Evolutionary conservation across 1,140 invertebrate species (phyloP), one percentile per base, ranked within the genome.

Genomic region (Chrysomallon squamiferum): DNA sequence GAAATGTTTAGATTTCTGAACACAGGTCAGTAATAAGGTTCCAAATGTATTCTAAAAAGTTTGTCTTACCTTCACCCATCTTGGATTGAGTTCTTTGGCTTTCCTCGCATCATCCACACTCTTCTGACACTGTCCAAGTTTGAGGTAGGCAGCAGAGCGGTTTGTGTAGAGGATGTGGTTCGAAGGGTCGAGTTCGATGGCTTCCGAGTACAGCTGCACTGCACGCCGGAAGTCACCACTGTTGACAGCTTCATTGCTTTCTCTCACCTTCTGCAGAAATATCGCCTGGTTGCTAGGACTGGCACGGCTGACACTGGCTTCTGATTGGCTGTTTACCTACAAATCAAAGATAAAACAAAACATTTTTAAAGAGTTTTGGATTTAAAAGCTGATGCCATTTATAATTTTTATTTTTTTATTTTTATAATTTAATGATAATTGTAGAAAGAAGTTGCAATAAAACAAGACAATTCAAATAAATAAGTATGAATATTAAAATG

Each of bases 141-240:
- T 95, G 5, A 93, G 91, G 77, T 92, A 91, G 0, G 94, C 93
- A 1, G 94, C 94, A 3, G 94, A 95, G 56, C 94, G 88, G 83
- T 96, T 96, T 71, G 93, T 95, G 74, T 89, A 95, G 15, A 96
- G 86, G 72, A 96, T 93, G 87, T 95, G 93, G 87, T 96, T 96
- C 18, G 87, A 89, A 0, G 85, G 84, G 79, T 96, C 94, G 61
- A 95, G 83, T 4, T 85, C 81, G 62, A 96, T 94, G 2, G 92
- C 94, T 74, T 93, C 89, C 2, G 93, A 89, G 76, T 96, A 96
- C 73, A 84, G 89, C 69, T 90, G 88, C 43, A 95, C 87, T 0
- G 95, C 95, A 66, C 92, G 90, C 0, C 91, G 88, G 67, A 90
- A 92, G 49, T 94, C 91, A 29, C 91, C 91, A 3, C 88, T 89